phyloP scores from a whole-genome alignment of 2,797 vertebrate species.

The Scomberomorus guttatus region DNA sequence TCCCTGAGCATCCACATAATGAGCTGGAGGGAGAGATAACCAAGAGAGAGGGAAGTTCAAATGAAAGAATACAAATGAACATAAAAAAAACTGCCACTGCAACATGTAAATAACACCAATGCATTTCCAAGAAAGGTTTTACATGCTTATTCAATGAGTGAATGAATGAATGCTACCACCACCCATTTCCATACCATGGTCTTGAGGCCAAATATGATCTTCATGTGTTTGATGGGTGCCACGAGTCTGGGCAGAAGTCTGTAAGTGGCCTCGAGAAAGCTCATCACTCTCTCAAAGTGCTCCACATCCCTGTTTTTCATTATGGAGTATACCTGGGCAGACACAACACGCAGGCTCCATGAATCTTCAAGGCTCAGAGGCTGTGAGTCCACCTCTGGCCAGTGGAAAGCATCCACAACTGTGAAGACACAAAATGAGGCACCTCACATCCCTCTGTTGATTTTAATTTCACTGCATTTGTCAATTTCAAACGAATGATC shows the following conservation, averaged over 20 bases:
- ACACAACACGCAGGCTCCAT: slow-evolving; percentile 74
- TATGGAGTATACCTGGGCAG: slow-evolving; percentile 70
- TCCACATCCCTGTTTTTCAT: slow-evolving; percentile 70
- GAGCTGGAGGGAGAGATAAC: slow-evolving; percentile 61
- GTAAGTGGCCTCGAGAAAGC: slow-evolving; percentile 73
- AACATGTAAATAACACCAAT: neutral
- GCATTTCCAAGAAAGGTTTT: neutral
- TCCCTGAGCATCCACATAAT: slow-evolving; percentile 83
- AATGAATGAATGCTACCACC: neutral
- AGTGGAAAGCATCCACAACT: slow-evolving; percentile 70
- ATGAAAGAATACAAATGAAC: neutral
- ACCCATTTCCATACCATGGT: slow-evolving; percentile 77
- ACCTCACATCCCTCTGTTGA: neutral
- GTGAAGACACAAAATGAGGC: neutral
- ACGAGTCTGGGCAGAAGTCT: slow-evolving; percentile 77
- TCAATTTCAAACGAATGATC: neutral
- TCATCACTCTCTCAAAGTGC: slow-evolving; percentile 71
- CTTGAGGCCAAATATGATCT: slow-evolving; percentile 86
- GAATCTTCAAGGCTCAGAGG: slow-evolving; percentile 71
- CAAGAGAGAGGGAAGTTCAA: neutral
- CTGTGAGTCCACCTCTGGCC: slow-evolving; percentile 71
- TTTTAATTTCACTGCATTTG: neutral
- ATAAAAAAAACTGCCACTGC: neutral
- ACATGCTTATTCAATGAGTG: neutral
- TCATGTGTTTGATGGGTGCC: slow-evolving; percentile 85